These are phyloP conservation scores for Scolopax rusticola DNA, from an alignment of 2,797 vertebrate species.

Conservation along the genomic window DNA sequence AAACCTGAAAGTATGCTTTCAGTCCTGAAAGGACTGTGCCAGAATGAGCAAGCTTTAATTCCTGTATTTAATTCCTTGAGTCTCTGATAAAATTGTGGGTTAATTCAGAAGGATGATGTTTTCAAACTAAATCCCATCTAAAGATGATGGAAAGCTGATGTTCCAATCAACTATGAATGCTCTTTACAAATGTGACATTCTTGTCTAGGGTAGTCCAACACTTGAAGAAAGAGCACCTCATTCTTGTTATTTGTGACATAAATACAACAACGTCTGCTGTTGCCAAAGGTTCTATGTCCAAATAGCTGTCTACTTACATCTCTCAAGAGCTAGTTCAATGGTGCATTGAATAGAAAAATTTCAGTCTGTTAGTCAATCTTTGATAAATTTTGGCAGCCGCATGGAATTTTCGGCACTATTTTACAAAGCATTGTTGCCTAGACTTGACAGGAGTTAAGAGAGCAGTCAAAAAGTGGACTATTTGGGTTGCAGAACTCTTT, in stretches of 20 bases:
- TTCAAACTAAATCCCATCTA: background rate
- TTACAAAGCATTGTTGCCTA: background rate
- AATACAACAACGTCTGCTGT: background rate
- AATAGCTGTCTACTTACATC: background rate
- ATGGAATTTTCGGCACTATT: background rate
- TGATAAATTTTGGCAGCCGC: slow-evolving; percentile 20
- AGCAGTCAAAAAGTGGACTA: background rate
- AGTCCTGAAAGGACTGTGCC: background rate
- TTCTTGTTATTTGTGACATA: slow-evolving; percentile 2
- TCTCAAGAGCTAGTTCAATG: background rate
- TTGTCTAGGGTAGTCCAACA: background rate
- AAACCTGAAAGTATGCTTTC: background rate
- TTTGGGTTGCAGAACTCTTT: background rate
- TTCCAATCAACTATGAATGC: background rate
- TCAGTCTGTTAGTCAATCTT: background rate
- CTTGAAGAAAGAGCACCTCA: background rate
- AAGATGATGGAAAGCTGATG: background rate
- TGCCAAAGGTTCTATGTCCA: background rate
- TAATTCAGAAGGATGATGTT: background rate
- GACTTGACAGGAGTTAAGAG: background rate
- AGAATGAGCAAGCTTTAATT: background rate
- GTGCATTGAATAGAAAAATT: background rate
- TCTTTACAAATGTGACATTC: background rate
- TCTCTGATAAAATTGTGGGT: background rate
- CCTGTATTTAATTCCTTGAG: background rate